Conservation (phyloP, 2,888 invertebrate species). For the Melinaea marsaeus region DNA sequence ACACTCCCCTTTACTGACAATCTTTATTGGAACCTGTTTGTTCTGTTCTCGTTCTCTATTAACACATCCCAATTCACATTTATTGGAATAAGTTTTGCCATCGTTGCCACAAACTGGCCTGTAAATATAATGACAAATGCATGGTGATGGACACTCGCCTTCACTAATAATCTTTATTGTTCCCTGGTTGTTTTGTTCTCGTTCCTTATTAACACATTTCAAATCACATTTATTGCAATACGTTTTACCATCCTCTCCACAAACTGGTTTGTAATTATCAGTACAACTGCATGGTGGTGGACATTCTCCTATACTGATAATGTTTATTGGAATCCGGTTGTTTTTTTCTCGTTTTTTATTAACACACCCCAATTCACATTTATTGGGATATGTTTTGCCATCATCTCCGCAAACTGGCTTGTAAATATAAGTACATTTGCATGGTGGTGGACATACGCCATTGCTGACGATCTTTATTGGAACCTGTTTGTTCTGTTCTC, state of each 20-base stretch:
- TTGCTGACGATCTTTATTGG: conserved; percentile 1
- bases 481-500: too few species aligned
- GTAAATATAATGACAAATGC: conserved; percentile 19
- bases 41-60: not conserved
- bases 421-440: conserved; percentile 21
- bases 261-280: conserved; percentile 25
- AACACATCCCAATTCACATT: conserved; percentile 10
- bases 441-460: conserved; percentile 21
- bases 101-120: conserved; percentile 26
- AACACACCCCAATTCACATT: conserved; percentile 29
- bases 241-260: conserved; percentile 31
- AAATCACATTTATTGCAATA: conserved; percentile 30
- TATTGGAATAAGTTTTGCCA: conserved; percentile 20
- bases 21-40: conserved; percentile 6
- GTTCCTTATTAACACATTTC: conserved; percentile 34
- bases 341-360: conserved; percentile 26
- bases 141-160: conserved; percentile 9
- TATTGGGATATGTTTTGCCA: conserved; percentile 78
- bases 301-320: conserved; percentile 35
- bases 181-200: conserved; percentile 14
- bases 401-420: conserved; percentile 39
- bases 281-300: conserved; percentile 31
- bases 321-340: conserved; percentile 16
- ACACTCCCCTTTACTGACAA: conserved; percentile 12
- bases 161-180: conserved; percentile 17